Evolutionary conservation across 2,797 vertebrate species (phyloP).

Genomic region (Lagocephalus sceleratus): DNA sequence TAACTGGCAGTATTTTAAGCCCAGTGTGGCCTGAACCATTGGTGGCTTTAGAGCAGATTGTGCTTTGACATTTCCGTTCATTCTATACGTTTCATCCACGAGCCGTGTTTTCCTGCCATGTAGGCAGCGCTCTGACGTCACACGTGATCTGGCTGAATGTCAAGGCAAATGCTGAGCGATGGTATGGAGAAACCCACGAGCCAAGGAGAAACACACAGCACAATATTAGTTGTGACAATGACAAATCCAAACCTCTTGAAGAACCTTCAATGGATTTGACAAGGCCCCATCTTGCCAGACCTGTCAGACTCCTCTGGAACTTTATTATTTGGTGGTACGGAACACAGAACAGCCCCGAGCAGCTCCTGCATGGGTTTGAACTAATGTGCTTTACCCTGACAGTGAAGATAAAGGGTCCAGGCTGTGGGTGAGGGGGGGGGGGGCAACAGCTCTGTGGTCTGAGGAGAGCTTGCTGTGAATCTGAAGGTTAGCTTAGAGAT

Average conservation of each 20-base stretch:
- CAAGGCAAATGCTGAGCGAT: slow-evolving; percentile 30
- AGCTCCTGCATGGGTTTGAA: slow-evolving; percentile 62
- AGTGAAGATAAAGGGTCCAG: slow-evolving; percentile 60
- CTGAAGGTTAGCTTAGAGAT: slow-evolving; percentile 49
- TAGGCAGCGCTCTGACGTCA: slow-evolving; percentile 21
- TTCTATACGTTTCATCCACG: background rate
- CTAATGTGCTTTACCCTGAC: slow-evolving; percentile 66
- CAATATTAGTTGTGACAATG: slow-evolving; percentile 62
- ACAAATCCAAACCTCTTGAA: slow-evolving; percentile 51
- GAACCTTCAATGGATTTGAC: slow-evolving; percentile 59
- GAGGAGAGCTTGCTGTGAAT: slow-evolving; percentile 46
- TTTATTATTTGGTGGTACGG: slow-evolving; percentile 46
- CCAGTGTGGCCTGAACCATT: too few species aligned
- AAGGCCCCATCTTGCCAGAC: slow-evolving; percentile 53
- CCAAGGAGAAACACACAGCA: slow-evolving; percentile 31
- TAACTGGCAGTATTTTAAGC: too few species aligned
- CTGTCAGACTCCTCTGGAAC: slow-evolving; percentile 63
- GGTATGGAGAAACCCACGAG: slow-evolving; percentile 34
- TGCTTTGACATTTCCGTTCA: background rate
- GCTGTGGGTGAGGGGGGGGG: slow-evolving; percentile 34
- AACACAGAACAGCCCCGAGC: slow-evolving; percentile 50
- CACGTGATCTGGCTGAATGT: slow-evolving; percentile 38
- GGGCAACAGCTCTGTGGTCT: slow-evolving; percentile 35
- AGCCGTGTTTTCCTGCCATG: slow-evolving; percentile 1
- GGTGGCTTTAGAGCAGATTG: too few species aligned